Evolutionary conservation across 2,797 vertebrate genomes (phyloP).

Genomic region (Paguma larvata): DNA sequence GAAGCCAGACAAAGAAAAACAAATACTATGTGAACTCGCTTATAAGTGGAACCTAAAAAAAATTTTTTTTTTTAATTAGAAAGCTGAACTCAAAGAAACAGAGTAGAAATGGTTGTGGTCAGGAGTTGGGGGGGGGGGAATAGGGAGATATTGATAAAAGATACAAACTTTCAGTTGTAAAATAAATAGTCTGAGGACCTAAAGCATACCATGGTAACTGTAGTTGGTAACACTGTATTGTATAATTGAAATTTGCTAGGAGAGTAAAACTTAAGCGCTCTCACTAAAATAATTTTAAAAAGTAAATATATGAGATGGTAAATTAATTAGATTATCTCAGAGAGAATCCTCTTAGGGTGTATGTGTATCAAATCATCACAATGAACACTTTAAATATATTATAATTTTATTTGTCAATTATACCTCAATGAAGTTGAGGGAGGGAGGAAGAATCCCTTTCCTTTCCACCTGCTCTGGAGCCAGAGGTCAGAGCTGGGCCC

Average conservation of each 20-base stretch:
- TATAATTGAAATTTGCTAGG: not conserved
- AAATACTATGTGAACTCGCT: not conserved
- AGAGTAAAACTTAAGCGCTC: not conserved
- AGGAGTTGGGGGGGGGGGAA: not conserved
- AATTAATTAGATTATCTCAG: not conserved
- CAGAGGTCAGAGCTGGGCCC: not conserved
- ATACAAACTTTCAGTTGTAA: not conserved
- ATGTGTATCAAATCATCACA: not conserved
- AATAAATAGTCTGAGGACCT: not conserved
- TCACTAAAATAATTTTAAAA: not conserved
- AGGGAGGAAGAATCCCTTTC: too few relatives aligned
- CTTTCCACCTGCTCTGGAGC: not conserved
- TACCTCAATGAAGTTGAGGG: not conserved
- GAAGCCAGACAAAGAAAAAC: not conserved
- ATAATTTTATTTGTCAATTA: not conserved
- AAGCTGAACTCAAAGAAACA: not conserved
- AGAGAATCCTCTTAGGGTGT: not conserved
- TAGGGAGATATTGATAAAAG: not conserved
- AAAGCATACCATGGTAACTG: not conserved
- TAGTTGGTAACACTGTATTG: not conserved
- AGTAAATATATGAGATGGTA: not conserved
- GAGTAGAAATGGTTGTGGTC: not conserved
- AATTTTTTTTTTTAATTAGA: not conserved
- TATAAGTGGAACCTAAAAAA: not conserved
- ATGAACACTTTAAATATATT: not conserved